Base-by-base conservation (phyloP, 2,113 vertebrate species). In the Notechis scutatus region DNA sequence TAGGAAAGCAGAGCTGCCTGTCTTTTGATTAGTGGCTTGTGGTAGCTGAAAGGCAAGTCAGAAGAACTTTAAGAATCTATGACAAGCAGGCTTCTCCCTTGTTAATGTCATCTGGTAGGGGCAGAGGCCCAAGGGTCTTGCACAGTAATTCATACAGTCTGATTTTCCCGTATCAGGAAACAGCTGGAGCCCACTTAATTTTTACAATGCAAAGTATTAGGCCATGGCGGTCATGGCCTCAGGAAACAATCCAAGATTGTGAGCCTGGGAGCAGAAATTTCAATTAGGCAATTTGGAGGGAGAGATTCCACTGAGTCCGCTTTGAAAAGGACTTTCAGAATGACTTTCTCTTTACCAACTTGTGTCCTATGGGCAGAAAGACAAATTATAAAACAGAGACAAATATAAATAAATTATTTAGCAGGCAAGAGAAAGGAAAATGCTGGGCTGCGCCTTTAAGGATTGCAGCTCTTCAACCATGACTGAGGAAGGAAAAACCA, bases 21-120 rank as follows among this genome's bases (percentile, higher is more conserved):
- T 39, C 92, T 89, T 92, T 92, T 92, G 87, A 92, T 92, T 59
- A 92, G 69, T 14, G 54, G 61, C 39, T 57, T 34, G 10, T 9
- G 52, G 54, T 11, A 34, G 50, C 24, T 34, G 92, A 85, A 92
- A 90, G 88, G 54, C 14, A 88, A 85, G 9, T 24, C 14, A 42
- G 50, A 74, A 23, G 64, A 39, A 54, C 57, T 12, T 15, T 3
- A 47, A 9, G 5, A 61, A 64, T 50, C 18, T 21, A 24, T 61
- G 91, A 8, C 55, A 87, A 34, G 24, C 24, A 29, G 2, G 6
- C 47, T 56, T 61, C 42, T 61, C 18, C 54, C 20, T 59, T 50
- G 52, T 47, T 57, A 90, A 42, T 81, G 24, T n/a, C 39, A 29
- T 18, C 87, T 21, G 26, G 47, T 87, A 88, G 59, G 86, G 91